phyloP scores from a whole-genome alignment of 2,797 vertebrate genomes.

The Pantherophis alleghaniensis region DNA sequence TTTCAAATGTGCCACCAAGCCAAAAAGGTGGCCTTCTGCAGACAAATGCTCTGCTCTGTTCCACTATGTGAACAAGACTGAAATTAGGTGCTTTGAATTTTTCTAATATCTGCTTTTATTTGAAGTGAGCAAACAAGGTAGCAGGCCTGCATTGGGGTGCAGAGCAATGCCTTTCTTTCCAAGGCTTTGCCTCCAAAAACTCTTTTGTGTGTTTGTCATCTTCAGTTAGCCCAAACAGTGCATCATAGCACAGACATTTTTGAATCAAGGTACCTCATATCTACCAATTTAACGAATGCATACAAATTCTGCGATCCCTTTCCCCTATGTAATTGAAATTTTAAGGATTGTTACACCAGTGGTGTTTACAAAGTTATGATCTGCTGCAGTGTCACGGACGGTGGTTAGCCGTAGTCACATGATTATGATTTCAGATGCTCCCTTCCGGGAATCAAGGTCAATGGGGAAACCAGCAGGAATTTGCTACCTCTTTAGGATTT shows the following conservation, averaged over 20 bases:
- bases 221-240: background rate
- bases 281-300: background rate
- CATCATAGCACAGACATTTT: background rate
- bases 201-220: background rate
- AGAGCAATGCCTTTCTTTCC: background rate
- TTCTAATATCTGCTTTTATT: background rate
- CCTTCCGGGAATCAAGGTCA: background rate
- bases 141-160: background rate
- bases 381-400: background rate
- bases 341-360: background rate
- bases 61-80: background rate
- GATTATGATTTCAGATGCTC: background rate
- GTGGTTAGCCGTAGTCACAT: background rate
- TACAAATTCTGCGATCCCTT: background rate
- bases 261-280: background rate
- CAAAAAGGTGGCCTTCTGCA: background rate
- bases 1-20: background rate
- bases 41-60: background rate
- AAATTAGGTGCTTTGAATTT: background rate
- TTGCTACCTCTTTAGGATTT: background rate
- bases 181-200: background rate
- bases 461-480: background rate
- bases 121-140: background rate
- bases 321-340: background rate
- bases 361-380: background rate